Evolutionary conservation across 2,888 invertebrate species (phyloP).

Genomic region (Antheraea yamamai): DNA sequence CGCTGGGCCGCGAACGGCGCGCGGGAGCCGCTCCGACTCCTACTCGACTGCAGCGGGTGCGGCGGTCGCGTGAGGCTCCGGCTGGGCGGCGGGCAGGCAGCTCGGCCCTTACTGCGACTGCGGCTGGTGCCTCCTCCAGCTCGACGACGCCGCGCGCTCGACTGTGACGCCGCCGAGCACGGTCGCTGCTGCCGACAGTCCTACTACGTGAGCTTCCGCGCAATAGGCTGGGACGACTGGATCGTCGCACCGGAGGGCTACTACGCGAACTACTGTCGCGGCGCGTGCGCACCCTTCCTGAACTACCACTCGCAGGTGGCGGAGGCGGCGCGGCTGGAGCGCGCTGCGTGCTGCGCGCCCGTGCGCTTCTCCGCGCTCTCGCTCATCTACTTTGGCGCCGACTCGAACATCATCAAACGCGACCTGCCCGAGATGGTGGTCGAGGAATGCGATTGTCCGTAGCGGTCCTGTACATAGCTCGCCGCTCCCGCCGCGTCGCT

Average conservation of each 20-base stretch:
- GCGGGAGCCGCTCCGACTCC: conserved; percentile 84
- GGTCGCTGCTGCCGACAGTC: conserved; percentile 91
- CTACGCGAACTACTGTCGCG: conserved; percentile 96
- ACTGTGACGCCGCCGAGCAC: conserved; percentile 85
- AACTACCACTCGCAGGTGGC: conserved; percentile 95
- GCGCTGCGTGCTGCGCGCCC: conserved; percentile 96
- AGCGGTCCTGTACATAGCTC: conserved; percentile 70
- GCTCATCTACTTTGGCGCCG: conserved; percentile 94
- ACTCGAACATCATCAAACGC: conserved; percentile 94
- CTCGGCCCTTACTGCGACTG: conserved; percentile 92
- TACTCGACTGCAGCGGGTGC: conserved; percentile 93
- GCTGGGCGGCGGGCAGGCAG: conserved; percentile 81
- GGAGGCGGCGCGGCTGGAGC: conserved; percentile 93
- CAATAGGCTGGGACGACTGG: conserved; percentile 97
- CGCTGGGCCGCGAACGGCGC: conserved; percentile 84
- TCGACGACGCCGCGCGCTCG: conserved; percentile 90
- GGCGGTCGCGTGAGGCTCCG: conserved; percentile 87
- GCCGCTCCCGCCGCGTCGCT: conserved; percentile 41
- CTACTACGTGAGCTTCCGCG: conserved; percentile 95
- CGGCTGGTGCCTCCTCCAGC: conserved; percentile 87
- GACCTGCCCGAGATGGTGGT: conserved; percentile 98
- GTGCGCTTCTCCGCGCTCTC: conserved; percentile 96
- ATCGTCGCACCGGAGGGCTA: conserved; percentile 95
- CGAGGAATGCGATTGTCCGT: conserved; percentile 97
- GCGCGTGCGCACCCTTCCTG: conserved; percentile 92